Percentiles rank a stretch among this genome's conserved stretches.
phyloP scores from a whole-genome alignment of 2,797 vertebrate species.

The Diglossa cyanea region DNA sequence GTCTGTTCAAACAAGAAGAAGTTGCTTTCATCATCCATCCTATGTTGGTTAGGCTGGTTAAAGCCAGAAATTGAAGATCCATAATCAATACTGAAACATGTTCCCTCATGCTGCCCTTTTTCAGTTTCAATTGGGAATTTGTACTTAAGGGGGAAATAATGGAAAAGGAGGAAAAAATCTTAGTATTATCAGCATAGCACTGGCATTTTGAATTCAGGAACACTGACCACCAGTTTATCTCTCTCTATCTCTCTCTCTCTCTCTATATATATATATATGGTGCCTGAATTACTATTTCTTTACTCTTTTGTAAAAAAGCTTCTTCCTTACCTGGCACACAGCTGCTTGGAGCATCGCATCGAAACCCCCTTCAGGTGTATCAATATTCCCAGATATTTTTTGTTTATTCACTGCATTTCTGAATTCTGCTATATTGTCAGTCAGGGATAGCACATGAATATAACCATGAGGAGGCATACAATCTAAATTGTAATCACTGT shows the following conservation, averaged over 20 bases:
- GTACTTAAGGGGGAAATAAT: neutral
- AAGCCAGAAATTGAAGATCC: neutral
- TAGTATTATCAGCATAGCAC: neutral
- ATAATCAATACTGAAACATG: neutral
- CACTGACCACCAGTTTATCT: neutral
- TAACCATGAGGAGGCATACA: constrained; percentile 95
- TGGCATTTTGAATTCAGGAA: neutral
- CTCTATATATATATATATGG: accelerated
- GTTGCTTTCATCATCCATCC: neutral
- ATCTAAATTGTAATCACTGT: constrained; percentile 88
- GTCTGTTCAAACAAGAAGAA: neutral
- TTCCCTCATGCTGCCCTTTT: neutral
- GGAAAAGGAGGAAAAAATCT: neutral
- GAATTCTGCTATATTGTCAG: constrained; percentile 92
- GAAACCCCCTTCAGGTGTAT: constrained; percentile 94
- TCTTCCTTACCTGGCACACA: constrained; percentile 89
- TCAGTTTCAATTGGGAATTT: neutral
- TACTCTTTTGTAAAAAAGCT: neutral
- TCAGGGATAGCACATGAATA: constrained; percentile 91
- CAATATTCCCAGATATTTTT: constrained; percentile 95
- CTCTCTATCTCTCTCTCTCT: neutral
- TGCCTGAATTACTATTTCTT: neutral
- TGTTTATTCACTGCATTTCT: constrained; percentile 89
- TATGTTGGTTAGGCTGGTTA: neutral
- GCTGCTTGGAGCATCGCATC: constrained; percentile 96